These are phyloP conservation scores for Chitala chitala DNA, from an alignment of 2,113 vertebrate genomes.

Conservation along the genomic window DNA sequence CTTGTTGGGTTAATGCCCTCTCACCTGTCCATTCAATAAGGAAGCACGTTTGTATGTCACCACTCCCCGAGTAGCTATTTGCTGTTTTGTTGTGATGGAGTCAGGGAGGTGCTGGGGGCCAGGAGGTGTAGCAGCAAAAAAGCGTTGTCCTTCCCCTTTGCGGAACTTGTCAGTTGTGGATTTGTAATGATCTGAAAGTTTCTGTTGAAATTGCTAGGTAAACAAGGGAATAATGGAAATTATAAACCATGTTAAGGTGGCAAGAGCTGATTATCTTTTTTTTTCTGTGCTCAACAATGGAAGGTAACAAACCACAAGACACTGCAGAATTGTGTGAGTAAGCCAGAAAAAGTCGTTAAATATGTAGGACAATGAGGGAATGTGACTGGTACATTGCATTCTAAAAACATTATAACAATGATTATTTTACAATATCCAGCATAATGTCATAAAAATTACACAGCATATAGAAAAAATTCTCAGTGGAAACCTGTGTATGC, in stretches of 20 bases:
- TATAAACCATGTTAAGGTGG: not conserved
- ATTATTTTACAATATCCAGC: not conserved
- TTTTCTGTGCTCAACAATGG: not conserved
- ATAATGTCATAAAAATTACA: not conserved
- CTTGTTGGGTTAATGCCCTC: too few species aligned
- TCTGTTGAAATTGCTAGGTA: not conserved
- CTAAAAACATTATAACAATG: not conserved
- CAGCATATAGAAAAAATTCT: too few species aligned
- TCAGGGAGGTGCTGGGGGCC: not conserved
- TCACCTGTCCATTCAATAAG: not conserved
- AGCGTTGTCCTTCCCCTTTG: not conserved
- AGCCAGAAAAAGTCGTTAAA: not conserved
- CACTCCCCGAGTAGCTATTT: constrained; percentile 20
- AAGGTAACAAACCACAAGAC: not conserved
- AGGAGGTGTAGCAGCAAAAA: not conserved
- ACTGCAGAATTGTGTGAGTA: not conserved
- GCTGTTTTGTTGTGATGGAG: not conserved
- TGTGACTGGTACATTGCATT: not conserved
- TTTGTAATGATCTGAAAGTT: not conserved
- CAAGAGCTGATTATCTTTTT: not conserved
- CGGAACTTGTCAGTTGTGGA: not conserved
- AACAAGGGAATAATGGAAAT: not conserved
- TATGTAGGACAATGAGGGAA: not conserved
- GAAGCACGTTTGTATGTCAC: not conserved
- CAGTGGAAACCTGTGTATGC: too few species aligned